Evolutionary conservation across 2,113 vertebrate species (phyloP), one percentile per base, ranked within the genome.

Genomic region (Tachycineta bicolor): DNA sequence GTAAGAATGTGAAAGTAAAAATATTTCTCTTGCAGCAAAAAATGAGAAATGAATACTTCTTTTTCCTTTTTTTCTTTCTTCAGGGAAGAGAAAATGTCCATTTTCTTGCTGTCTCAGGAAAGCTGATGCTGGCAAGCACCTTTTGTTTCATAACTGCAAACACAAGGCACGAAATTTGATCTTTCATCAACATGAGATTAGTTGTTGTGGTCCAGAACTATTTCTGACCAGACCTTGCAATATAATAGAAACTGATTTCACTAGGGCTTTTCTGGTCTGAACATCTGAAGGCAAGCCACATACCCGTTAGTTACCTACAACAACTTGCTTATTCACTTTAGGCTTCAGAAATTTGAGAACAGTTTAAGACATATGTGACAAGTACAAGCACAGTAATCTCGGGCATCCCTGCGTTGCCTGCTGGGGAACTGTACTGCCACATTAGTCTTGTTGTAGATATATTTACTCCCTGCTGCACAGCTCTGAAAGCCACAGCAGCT

Each of bases 141-240:
- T 85, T 82, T 58, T 4, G 0, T 90, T 94, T 80, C 59, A 13
- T 83, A 84, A 93, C 76, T 69, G n/a, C 47, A 81, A 81, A 88
- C 43, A 44, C 77, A 93, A 89, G 49, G 69, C 64, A 89, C 41
- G 70, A 92, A 92, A 90, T 87, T 21, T 60, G 78, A 90, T 83
- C 83, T 82, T 97, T 83, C 0, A 0, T 79, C 89, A 85, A 64
- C 85, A 83, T 22, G 58, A 89, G 63, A 80, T 62, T 31, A 85
- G 70, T 47, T 59, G 41, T 82, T 91, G 46, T 29, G 23, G 74
- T 28, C 65, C 55, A 50, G n/a, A 79, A 79, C 59, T 65, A 84
- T 39, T 94, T 80, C 64, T 82, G 52, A 65, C 46, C 55, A 87
- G 44, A 79, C 21, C 24, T 53, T 79, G 39, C 44, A 85, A 83